Percentiles rank a stretch among this genome's conserved stretches.
Conservation (phyloP, 2,797 vertebrate genomes). For the Poeciliopsis paucimaculata region DNA sequence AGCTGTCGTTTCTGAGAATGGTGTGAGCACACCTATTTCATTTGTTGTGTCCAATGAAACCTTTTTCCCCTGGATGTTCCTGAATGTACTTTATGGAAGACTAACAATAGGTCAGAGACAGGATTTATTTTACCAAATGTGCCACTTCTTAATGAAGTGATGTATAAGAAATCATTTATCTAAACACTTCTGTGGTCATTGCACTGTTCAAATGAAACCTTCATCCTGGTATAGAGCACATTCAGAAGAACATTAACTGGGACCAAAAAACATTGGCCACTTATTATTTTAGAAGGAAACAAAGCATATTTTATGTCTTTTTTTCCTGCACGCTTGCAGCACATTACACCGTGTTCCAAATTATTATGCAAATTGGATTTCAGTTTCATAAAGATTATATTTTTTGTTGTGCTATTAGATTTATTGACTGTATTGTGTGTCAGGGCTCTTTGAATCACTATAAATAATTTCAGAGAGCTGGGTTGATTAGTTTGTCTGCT, state of each 20-base stretch:
- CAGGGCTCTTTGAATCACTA: no score
- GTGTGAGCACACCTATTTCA: conserved; percentile 10
- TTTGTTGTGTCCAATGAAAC: not conserved
- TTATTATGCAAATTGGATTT: no score
- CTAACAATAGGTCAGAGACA: not conserved
- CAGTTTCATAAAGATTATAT: no score
- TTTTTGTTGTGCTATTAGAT: no score
- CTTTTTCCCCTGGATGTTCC: not conserved
- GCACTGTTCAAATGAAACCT: not conserved
- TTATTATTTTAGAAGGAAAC: not conserved
- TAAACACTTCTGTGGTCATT: not conserved
- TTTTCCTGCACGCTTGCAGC: not conserved
- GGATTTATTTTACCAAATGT: not conserved
- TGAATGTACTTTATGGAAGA: not conserved
- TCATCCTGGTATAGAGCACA: no score
- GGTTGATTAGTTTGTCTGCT: no score
- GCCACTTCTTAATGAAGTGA: not conserved
- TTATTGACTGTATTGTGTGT: no score
- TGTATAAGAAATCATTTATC: not conserved
- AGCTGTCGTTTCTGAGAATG: conserved; percentile 3
- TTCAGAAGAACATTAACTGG: not conserved
- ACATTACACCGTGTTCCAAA: not conserved
- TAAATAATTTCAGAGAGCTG: no score
- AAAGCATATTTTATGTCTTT: not conserved
- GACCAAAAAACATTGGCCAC: not conserved